Evolutionary conservation across 2,113 vertebrate species (phyloP), one percentile per base, ranked within the genome.

Genomic region (Benitochromis conjunctus): DNA sequence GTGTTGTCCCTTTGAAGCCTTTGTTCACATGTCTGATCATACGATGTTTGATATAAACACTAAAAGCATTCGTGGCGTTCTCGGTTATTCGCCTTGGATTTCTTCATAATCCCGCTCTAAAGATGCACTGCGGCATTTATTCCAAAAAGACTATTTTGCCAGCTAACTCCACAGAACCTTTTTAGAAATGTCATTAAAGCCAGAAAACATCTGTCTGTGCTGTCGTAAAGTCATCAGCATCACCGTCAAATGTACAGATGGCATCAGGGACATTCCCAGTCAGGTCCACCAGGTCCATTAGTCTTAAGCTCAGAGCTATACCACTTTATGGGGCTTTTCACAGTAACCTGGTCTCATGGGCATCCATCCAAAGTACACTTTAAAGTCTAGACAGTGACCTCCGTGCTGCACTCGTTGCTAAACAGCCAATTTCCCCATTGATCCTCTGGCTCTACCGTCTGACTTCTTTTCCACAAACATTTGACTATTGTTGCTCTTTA

Each of bases 301-400:
- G 90, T 90, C 86, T 80, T 89, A 86, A 90, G 86, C 87, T 89
- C 82, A 53, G 90, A 91, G 89, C 84, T 79, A 10, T 57, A 85
- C 88, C 92, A 91, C 90, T 95, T 90, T 89, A 84, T 84, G 11
- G 81, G 76, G 87, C 93, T 88, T 91, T 93, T 93, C 91, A 87
- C 81, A 80, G 85, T 84, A 90, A 90, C 89, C 89, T 76, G 91
- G 88, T 89, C 94, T 94, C 88, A n/a, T 86, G 92, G 88, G 92
- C 81, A 90, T 88, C 89, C 66, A 69, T 89, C 88, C 90, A 93
- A 94, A 94, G 93, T 91, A 94, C 94, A 93, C 90, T 94, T 92
- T 93, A 95, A 87, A 92, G 91, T 94, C 93, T 93, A 94, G 91
- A 95, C 92, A 76, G 85, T 88, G 90, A 91, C 92, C 91, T 86